Percentiles rank a stretch among this genome's conserved stretches.
Conservation (phyloP, 2,113 vertebrate genomes). For the Mustela lutreola region DNA sequence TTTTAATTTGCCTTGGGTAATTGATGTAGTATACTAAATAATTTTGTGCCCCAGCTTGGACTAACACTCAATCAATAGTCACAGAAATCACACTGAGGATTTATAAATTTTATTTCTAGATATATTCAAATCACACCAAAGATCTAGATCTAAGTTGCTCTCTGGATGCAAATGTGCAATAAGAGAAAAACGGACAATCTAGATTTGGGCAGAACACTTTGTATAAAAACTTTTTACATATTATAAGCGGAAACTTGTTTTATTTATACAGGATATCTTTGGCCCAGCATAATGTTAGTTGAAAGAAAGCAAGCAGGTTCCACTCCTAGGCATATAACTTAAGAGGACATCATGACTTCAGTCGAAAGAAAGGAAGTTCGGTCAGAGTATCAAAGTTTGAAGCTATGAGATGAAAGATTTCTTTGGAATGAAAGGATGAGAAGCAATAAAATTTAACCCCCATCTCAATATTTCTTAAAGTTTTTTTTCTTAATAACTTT, state of each 20-base stretch:
- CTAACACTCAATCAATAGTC: neutral
- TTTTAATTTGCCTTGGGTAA: neutral
- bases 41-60: neutral
- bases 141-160: neutral
- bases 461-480: neutral
- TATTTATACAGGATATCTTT: neutral
- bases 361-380: neutral
- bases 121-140: neutral
- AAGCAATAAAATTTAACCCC: neutral
- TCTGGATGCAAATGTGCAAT: constrained; percentile 9
- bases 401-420: neutral
- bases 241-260: neutral
- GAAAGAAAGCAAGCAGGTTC: neutral
- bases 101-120: constrained; percentile 38
- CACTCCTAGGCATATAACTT: neutral
- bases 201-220: neutral
- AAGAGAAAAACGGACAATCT: constrained; percentile 9
- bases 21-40: neutral
- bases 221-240: neutral
- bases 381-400: neutral
- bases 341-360: neutral
- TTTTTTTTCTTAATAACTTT: neutral
- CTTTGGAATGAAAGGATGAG: neutral
- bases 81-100: constrained; percentile 6
- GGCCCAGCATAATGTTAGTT: neutral